Conservation (phyloP, 2,888 invertebrate genomes). For the Heliconius sara region DNA sequence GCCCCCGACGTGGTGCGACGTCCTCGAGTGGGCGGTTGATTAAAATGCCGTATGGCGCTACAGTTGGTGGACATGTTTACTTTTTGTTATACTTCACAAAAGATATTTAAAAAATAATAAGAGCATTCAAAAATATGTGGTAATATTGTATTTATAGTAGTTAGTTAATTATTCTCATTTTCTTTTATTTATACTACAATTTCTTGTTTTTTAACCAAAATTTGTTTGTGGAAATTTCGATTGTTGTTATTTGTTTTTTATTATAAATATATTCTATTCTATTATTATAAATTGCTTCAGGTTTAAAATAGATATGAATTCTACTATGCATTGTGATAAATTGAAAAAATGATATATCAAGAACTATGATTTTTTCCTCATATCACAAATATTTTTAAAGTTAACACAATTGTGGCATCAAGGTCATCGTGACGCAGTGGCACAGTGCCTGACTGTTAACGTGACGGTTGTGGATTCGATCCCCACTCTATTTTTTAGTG, state of each 20-base stretch:
- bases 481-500: too few species aligned
- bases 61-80: conserved; percentile 31
- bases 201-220: background rate
- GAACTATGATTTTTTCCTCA: too few species aligned
- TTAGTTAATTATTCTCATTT: background rate
- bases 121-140: background rate
- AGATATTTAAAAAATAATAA: conserved; percentile 15
- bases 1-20: conserved; percentile 12
- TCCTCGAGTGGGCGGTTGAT: conserved; percentile 54
- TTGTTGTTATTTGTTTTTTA: too few species aligned
- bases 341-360: too few species aligned
- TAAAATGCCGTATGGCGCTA: conserved; percentile 65
- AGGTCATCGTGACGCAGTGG: background rate
- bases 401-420: background rate
- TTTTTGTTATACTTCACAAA: conserved; percentile 19
- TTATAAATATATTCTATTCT: too few species aligned
- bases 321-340: too few species aligned
- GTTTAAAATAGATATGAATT: too few species aligned
- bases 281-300: too few species aligned
- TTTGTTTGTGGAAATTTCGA: too few species aligned
- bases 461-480: too few species aligned
- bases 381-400: background rate
- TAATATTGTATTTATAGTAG: background rate
- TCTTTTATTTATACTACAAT: background rate
- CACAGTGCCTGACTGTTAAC: too few species aligned